These are phyloP conservation scores for Actinernus sp. DNA, from an alignment of 92 coral and sea anemone genomes.

Conservation along the genomic window DNA sequence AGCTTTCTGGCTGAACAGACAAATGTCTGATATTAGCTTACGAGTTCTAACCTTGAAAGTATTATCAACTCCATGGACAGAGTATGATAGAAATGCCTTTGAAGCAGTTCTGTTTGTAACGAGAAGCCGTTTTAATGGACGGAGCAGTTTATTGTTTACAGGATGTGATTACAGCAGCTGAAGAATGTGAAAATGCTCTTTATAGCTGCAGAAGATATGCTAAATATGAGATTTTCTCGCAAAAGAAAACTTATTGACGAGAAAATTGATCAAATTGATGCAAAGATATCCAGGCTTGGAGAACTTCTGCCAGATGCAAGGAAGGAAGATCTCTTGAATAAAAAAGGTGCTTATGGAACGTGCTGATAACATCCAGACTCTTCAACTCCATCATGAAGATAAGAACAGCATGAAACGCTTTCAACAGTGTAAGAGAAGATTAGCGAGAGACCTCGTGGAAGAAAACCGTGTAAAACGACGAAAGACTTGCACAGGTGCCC, in stretches of 20 bases:
- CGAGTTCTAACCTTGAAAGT: neutral
- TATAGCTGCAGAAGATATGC: slow-evolving; percentile 41
- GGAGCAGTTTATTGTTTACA: slow-evolving; percentile 18
- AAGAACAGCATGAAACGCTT: slow-evolving; percentile 14
- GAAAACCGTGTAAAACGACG: slow-evolving; percentile 55
- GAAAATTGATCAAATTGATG: slow-evolving; percentile 26
- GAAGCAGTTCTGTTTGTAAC: slow-evolving; percentile 59
- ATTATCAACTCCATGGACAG: slow-evolving; percentile 60
- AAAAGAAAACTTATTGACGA: slow-evolving; percentile 11
- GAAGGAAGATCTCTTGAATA: slow-evolving; percentile 11
- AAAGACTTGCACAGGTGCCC: slow-evolving; percentile 30
- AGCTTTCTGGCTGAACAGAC: too few relatives aligned
- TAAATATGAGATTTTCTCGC: too few relatives aligned
- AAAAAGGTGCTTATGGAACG: slow-evolving; percentile 34
- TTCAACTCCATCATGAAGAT: slow-evolving; percentile 6
- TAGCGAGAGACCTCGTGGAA: slow-evolving; percentile 35
- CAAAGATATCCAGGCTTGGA: slow-evolving; percentile 23
- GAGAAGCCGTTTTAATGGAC: slow-evolving; percentile 32
- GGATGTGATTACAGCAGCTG: slow-evolving; percentile 10
- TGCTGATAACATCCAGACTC: slow-evolving; percentile 10
- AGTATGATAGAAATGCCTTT: slow-evolving; percentile 46
- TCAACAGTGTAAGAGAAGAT: slow-evolving; percentile 24
- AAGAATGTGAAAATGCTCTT: slow-evolving; percentile 29
- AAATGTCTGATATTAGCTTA: slow-evolving; percentile 16
- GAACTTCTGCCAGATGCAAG: slow-evolving; percentile 20